Base-by-base conservation (phyloP, 2,797 vertebrate species). In the Melanogrammus aeglefinus region DNA sequence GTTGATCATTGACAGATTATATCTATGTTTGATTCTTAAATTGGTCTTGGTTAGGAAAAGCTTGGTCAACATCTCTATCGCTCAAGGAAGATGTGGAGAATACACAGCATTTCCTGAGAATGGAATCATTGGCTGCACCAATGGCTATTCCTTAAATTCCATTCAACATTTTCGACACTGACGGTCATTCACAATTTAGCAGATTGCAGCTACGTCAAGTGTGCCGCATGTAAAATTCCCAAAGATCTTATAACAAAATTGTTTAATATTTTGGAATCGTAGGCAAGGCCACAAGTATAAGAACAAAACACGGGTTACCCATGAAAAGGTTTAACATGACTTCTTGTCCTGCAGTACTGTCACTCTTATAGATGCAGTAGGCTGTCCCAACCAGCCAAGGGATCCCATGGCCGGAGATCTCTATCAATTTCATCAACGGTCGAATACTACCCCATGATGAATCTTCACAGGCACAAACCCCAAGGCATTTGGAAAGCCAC, bases 391-490 rank as follows among this genome's bases (percentile, higher is more conserved):
- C 93, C 86, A 99, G 91, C 97, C 97, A 99, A 3, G 96, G 96
- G 85, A 99, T 95, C 73, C 97, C 97, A 0, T 99, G 98, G 0
- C 98, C 98, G 0, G 97, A 96, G 10, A 99, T 88, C 95, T 99
- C 98, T 24, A 99, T 89, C 51, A 99, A 92, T 79, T 97, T 98
- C 96, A 99, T 97, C 0, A 99, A 81, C 0, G 97, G 98, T 0
- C 98, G 93, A 7, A 91, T 90, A 73, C 95, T 97, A 75, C 97
- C 97, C 96, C 97, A 99, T 5, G 97, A 92, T 6, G 98, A 96
- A 84, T 95, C 95, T 86, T 99, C 97, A 0, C 90, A 94, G 0
- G 97, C 97, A 35, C 98, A 99, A 73, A 99, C 97, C 1, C 97
- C 97, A 76, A 99, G 92, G 73, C 93, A 94, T 93, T 98, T 98